Evolutionary conservation across 1,140 invertebrate species (phyloP).

Genomic region (Delia radicum): DNA sequence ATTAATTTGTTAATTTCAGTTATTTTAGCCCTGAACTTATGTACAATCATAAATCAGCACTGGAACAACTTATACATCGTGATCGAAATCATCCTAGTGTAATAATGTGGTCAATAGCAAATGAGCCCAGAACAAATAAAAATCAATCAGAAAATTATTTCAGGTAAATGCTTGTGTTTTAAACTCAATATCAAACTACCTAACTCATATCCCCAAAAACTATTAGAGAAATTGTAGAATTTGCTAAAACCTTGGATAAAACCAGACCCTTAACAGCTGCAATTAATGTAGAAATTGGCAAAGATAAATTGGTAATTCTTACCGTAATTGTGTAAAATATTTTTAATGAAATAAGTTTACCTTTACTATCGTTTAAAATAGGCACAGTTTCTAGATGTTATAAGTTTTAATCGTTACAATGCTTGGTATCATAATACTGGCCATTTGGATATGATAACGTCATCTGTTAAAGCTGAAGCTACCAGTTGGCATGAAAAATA

Average conservation of each 20-base stretch:
- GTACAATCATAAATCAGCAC: constrained; percentile 77
- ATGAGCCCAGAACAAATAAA: constrained; percentile 79
- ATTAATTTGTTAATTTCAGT: constrained; percentile 9
- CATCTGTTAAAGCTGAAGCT: constrained; percentile 72
- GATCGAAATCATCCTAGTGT: constrained; percentile 94
- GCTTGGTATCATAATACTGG: constrained; percentile 90
- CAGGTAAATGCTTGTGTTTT: constrained; percentile 61
- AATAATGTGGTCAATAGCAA: constrained; percentile 94
- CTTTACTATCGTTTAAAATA: neutral
- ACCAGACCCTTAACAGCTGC: constrained; percentile 71
- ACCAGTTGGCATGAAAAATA: constrained; percentile 76
- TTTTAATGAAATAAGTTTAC: too few species aligned
- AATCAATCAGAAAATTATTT: constrained; percentile 77
- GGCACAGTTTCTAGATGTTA: constrained; percentile 75
- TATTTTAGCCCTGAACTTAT: constrained; percentile 60
- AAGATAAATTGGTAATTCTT: constrained; percentile 38
- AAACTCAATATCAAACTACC: constrained; percentile 26
- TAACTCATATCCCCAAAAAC: too few species aligned
- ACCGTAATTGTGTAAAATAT: too few species aligned
- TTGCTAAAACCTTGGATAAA: constrained; percentile 61
- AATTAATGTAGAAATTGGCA: constrained; percentile 34
- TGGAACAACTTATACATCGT: constrained; percentile 81
- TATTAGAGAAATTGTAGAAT: constrained; percentile 50
- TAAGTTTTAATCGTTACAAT: constrained; percentile 93
- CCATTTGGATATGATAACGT: constrained; percentile 71